phyloP scores from a whole-genome alignment of 2,888 invertebrate genomes.

The Lepidocyrtinus sp. region DNA sequence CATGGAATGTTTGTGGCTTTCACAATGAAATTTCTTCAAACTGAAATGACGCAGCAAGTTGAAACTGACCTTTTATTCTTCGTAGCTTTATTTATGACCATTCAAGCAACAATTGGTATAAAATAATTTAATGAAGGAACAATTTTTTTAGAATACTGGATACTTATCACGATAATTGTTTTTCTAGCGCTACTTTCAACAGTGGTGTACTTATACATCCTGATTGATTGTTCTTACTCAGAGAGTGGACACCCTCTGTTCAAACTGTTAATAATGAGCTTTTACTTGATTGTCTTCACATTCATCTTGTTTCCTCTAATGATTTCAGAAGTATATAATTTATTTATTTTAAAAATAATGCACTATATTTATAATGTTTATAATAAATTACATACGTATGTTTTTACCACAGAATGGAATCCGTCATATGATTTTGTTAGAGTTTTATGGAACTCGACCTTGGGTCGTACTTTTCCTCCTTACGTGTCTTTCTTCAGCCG shows the following conservation, averaged over 20 bases:
- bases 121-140: no score
- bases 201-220: constrained; percentile 48
- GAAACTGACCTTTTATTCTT: constrained; percentile 60
- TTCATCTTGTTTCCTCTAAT: constrained; percentile 18
- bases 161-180: constrained; percentile 17
- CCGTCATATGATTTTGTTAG: constrained; percentile 51
- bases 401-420: constrained; percentile 54
- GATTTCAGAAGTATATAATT: constrained; percentile 2
- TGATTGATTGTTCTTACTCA: constrained; percentile 56
- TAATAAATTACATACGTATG: neutral
- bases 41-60: constrained; percentile 48
- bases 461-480: constrained; percentile 46
- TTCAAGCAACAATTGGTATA: constrained; percentile 36
- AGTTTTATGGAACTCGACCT: constrained; percentile 47
- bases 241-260: constrained; percentile 52
- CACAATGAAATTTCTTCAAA: constrained; percentile 61
- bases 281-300: constrained; percentile 39
- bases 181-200: constrained; percentile 48
- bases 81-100: constrained; percentile 54
- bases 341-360: neutral
- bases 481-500: constrained; percentile 50
- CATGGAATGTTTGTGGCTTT: constrained; percentile 62
- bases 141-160: no score
- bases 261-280: constrained; percentile 40
- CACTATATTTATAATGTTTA: neutral